A percentile compares a stretch with the other conserved stretches of the same genome.
These are phyloP conservation scores for Scaptomyza graminum DNA, from an alignment of 1,140 invertebrate genomes.

Conservation along the genomic window DNA sequence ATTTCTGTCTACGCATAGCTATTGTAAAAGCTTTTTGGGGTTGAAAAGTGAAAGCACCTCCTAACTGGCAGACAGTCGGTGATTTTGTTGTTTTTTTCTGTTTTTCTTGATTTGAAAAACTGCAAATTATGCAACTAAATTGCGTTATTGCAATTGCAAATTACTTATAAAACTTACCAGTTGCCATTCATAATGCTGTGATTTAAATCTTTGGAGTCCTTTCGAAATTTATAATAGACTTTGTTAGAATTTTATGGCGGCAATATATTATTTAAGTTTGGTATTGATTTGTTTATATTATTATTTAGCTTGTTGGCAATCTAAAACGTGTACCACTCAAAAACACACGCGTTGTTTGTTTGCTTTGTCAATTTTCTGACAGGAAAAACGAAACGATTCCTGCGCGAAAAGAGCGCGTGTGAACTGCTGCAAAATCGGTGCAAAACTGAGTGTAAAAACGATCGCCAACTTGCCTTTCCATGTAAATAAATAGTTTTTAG, in stretches of 20 bases:
- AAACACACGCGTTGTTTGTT: constrained; percentile 49
- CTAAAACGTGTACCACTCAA: constrained; percentile 31
- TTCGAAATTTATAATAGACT: background rate
- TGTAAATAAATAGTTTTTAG: constrained; percentile 72
- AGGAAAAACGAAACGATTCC: constrained; percentile 26
- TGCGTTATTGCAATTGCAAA: constrained; percentile 9
- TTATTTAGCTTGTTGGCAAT: constrained; percentile 26
- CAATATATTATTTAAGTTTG: background rate
- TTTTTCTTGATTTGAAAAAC: constrained; percentile 2
- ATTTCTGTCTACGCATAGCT: background rate
- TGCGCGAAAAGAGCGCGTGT: constrained; percentile 17
- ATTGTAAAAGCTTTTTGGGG: constrained; percentile 33
- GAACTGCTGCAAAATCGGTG: constrained; percentile 25
- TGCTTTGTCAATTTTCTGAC: constrained; percentile 49
- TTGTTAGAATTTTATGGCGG: constrained; percentile 4
- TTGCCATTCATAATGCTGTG: constrained; percentile 57
- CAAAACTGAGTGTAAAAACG: constrained; percentile 61
- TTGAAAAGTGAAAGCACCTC: constrained; percentile 65
- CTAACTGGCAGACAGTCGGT: constrained; percentile 41
- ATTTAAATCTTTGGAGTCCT: constrained; percentile 20
- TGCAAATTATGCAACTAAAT: constrained; percentile 49
- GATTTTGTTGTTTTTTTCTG: constrained; percentile 41
- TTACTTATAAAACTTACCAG: constrained; percentile 45
- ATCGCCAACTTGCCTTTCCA: constrained; percentile 43
- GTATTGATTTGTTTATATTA: constrained; percentile 23